Evolutionary conservation across 1,140 invertebrate genomes (phyloP).

Genomic region (Dendrolimus kikuchii): DNA sequence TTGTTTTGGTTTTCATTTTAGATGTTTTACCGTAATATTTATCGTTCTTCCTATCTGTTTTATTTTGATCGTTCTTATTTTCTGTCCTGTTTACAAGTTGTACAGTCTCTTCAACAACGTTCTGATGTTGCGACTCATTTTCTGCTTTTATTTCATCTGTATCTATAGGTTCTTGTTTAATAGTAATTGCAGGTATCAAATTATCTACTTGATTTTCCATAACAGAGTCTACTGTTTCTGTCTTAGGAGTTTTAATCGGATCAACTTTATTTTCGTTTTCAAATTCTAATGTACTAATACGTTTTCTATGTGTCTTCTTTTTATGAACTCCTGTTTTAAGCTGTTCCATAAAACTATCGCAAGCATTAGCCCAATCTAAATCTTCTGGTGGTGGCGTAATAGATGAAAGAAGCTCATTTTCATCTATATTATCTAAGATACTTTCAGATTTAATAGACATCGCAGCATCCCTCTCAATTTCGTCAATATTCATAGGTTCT

Average conservation of each 20-base stretch:
- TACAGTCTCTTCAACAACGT: slow-evolving; percentile 10
- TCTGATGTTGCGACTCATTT: slow-evolving; percentile 8
- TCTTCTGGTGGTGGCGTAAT: slow-evolving; percentile 40
- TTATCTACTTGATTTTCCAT: not conserved
- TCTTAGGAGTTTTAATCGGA: slow-evolving; percentile 16
- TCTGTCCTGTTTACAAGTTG: slow-evolving; percentile 18
- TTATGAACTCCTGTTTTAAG: slow-evolving; percentile 74
- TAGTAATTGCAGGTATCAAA: slow-evolving; percentile 21
- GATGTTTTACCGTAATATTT: slow-evolving; percentile 30
- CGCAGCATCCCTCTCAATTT: slow-evolving; percentile 60
- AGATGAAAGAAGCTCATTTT: slow-evolving; percentile 12
- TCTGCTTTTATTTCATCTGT: slow-evolving; percentile 32
- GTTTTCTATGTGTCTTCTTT: slow-evolving; percentile 73
- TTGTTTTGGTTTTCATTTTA: slow-evolving; percentile 32
- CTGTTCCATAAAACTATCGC: slow-evolving; percentile 82
- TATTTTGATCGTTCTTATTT: slow-evolving; percentile 30
- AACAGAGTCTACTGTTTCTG: slow-evolving; percentile 6
- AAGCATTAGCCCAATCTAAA: slow-evolving; percentile 76
- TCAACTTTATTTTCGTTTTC: slow-evolving; percentile 39
- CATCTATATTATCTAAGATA: slow-evolving; percentile 31
- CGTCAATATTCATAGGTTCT: slow-evolving; percentile 64
- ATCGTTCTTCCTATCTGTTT: slow-evolving; percentile 29
- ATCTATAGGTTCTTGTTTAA: slow-evolving; percentile 59
- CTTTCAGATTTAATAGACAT: slow-evolving; percentile 57
- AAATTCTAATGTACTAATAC: slow-evolving; percentile 29